Conservation (phyloP, 2,888 invertebrate species). For the Orthosia gracilis region DNA sequence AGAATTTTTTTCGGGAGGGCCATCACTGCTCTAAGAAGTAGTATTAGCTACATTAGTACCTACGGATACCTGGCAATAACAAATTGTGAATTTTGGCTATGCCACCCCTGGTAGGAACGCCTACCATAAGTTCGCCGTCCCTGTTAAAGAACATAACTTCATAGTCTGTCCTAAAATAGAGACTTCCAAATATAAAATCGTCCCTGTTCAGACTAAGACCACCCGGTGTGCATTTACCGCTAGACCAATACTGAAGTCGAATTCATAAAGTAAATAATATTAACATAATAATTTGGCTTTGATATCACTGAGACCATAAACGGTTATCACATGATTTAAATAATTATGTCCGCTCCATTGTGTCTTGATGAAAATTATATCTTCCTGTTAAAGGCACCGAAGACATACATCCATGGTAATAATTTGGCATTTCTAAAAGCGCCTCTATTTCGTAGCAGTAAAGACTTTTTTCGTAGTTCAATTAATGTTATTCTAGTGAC, state of each 20-base stretch:
- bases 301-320: slow-evolving; percentile 9
- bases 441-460: neutral
- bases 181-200: slow-evolving; percentile 6
- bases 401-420: neutral
- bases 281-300: slow-evolving; percentile 8
- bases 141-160: neutral
- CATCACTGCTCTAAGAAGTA: too few species aligned
- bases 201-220: slow-evolving; percentile 2
- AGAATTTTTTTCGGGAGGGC: too few species aligned
- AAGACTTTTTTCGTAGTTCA: neutral
- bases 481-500: neutral
- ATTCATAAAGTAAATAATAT: slow-evolving; percentile 26
- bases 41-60: too few species aligned
- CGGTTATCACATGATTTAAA: slow-evolving; percentile 34
- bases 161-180: neutral
- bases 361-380: slow-evolving; percentile 10
- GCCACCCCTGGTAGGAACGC: too few species aligned
- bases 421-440: neutral
- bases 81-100: too few species aligned
- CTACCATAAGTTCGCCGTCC: too few species aligned
- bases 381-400: neutral
- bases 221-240: slow-evolving; percentile 1
- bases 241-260: neutral
- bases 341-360: slow-evolving; percentile 31
- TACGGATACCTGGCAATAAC: too few species aligned